Conservation (phyloP, 2,797 vertebrate species). For the Pterois miles region DNA sequence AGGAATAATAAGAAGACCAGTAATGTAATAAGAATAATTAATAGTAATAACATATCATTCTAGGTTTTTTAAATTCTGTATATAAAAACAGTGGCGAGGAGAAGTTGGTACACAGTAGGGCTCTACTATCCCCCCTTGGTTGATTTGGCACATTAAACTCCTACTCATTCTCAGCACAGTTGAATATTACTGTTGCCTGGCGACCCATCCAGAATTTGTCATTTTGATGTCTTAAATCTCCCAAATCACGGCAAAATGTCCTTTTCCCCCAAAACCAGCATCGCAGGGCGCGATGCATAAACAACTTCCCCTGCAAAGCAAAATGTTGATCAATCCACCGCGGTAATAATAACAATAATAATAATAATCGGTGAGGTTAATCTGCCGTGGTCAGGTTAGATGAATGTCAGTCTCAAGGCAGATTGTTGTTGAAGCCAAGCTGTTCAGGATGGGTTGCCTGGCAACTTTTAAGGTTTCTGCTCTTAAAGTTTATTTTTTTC, state of each 20-base stretch:
- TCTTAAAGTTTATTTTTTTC: constrained; percentile 39
- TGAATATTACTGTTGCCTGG: constrained; percentile 61
- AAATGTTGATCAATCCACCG: constrained; percentile 1
- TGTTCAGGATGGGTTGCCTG: constrained; percentile 60
- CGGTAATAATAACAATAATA: not conserved
- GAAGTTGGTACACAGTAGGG: constrained; percentile 81
- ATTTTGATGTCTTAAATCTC: constrained; percentile 33
- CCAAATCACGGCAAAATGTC: constrained; percentile 16
- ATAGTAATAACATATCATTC: constrained; percentile 81
- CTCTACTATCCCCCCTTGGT: constrained; percentile 68
- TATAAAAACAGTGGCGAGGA: constrained; percentile 81
- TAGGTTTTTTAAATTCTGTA: constrained; percentile 74
- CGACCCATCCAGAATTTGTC: constrained; percentile 59
- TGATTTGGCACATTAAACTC: constrained; percentile 84
- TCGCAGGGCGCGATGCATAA: constrained; percentile 23
- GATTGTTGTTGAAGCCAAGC: constrained; percentile 35
- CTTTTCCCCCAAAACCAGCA: not conserved
- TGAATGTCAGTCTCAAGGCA: constrained; percentile 33
- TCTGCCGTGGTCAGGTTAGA: constrained; percentile 18
- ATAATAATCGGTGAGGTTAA: constrained; percentile 12
- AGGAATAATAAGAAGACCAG: constrained; percentile 80
- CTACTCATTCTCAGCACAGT: constrained; percentile 70
- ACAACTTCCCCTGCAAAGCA: not conserved
- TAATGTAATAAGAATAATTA: constrained; percentile 79
- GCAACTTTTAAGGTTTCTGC: constrained; percentile 67